phyloP scores from a whole-genome alignment of 2,113 vertebrate genomes.

The Ictalurus furcatus region DNA sequence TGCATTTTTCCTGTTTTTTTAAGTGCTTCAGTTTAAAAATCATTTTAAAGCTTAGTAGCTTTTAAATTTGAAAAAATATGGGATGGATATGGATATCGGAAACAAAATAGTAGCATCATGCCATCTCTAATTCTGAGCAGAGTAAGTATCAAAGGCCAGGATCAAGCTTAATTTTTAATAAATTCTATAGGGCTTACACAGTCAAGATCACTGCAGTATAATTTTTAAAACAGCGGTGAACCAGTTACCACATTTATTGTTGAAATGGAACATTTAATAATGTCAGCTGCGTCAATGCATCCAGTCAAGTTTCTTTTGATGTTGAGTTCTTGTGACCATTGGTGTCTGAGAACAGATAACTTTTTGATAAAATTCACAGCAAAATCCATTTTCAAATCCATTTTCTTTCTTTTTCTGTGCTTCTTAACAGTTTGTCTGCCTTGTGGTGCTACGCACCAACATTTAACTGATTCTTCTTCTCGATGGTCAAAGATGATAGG shows the following conservation, averaged over 20 bases:
- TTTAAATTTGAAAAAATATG: not conserved
- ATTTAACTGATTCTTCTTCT: too few relatives aligned
- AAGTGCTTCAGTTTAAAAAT: not conserved
- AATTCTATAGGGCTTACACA: not conserved
- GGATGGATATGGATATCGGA: not conserved
- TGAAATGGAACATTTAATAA: not conserved
- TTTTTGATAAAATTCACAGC: too few relatives aligned
- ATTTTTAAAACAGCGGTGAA: not conserved
- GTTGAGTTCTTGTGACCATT: too few relatives aligned
- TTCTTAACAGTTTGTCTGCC: too few relatives aligned
- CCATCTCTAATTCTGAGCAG: not conserved
- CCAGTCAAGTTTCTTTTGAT: not conserved
- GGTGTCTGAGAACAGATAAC: too few relatives aligned
- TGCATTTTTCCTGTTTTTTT: too few relatives aligned
- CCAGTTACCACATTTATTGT: not conserved
- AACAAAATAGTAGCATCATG: not conserved
- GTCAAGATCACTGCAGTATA: not conserved
- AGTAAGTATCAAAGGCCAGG: not conserved
- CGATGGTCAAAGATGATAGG: too few relatives aligned
- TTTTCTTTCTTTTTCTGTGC: too few relatives aligned
- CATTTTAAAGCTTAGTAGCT: not conserved
- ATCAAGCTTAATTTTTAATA: not conserved
- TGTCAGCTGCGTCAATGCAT: not conserved
- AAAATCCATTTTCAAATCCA: too few relatives aligned
- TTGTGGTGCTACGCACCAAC: too few relatives aligned